phyloP scores from a whole-genome alignment of 1,140 invertebrate species.

The Philaenus spumarius region DNA sequence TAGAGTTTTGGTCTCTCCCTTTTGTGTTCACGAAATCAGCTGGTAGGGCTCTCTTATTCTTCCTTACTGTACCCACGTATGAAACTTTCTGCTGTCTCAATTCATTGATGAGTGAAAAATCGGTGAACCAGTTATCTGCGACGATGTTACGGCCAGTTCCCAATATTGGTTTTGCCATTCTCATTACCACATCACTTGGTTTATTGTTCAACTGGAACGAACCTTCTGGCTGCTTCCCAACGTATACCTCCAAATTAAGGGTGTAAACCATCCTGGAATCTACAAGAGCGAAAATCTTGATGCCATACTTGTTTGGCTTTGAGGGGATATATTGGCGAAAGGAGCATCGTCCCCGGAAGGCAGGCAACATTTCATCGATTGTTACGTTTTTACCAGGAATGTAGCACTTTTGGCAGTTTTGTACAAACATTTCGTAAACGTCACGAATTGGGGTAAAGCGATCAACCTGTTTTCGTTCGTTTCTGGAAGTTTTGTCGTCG shows the following conservation, averaged over 20 bases:
- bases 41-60: neutral
- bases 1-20: neutral
- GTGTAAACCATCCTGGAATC: conserved; percentile 34
- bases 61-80: neutral
- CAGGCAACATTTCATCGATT: conserved; percentile 39
- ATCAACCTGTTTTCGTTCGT: conserved; percentile 31
- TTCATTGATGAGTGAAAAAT: neutral
- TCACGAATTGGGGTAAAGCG: conserved; percentile 34
- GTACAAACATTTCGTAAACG: conserved; percentile 31
- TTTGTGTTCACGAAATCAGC: neutral
- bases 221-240: conserved; percentile 33
- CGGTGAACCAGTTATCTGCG: conserved; percentile 29
- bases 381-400: conserved; percentile 29
- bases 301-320: conserved; percentile 28
- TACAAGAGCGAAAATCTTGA: conserved; percentile 30
- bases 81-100: neutral
- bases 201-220: conserved; percentile 31
- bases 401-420: conserved; percentile 29
- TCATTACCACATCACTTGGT: conserved; percentile 24
- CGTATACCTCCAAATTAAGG: conserved; percentile 34
- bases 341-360: conserved; percentile 35
- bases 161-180: conserved; percentile 24
- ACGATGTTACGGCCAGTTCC: conserved; percentile 25
- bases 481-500: conserved; percentile 31
- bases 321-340: conserved; percentile 33